A percentile compares a stretch with the other conserved stretches of the same genome.
phyloP scores from a whole-genome alignment of 2,888 invertebrate genomes.

The Melanchra persicariae region DNA sequence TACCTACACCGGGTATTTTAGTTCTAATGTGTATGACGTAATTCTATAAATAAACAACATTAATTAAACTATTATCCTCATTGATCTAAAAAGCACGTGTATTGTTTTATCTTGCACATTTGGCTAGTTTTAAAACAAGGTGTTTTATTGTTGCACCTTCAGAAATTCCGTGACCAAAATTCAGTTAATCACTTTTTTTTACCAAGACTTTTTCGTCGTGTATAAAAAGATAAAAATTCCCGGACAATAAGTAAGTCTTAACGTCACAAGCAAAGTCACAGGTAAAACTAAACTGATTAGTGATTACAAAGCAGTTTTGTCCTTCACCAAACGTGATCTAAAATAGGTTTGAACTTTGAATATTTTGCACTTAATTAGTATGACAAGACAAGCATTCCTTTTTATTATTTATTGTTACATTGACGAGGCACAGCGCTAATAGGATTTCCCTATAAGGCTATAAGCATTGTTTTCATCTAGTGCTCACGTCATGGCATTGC shows the following conservation, averaged over 20 bases:
- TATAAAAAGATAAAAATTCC: too few relatives aligned
- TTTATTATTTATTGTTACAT: background rate
- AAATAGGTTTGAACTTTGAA: slow-evolving; percentile 1
- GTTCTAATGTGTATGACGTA: slow-evolving; percentile 3
- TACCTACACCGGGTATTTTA: background rate
- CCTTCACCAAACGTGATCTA: background rate
- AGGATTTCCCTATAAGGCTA: slow-evolving; percentile 11
- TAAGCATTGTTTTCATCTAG: slow-evolving; percentile 14
- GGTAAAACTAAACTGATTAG: background rate
- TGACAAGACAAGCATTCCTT: slow-evolving; percentile 8
- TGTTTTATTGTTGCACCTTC: background rate
- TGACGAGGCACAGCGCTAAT: slow-evolving; percentile 10
- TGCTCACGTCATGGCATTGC: slow-evolving; percentile 16
- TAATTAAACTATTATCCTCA: slow-evolving; percentile 13
- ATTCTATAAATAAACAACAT: background rate
- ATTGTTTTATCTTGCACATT: background rate
- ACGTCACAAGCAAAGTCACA: background rate
- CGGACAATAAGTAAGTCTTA: too few relatives aligned
- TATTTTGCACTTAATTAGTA: slow-evolving; percentile 10
- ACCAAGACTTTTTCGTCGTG: too few relatives aligned
- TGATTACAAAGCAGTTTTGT: background rate
- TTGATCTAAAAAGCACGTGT: slow-evolving; percentile 20
- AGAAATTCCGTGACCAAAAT: background rate
- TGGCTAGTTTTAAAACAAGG: background rate
- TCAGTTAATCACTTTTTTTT: background rate